Evolutionary conservation across 2,797 vertebrate genomes (phyloP).

Genomic region (Notolabrus celidotus): DNA sequence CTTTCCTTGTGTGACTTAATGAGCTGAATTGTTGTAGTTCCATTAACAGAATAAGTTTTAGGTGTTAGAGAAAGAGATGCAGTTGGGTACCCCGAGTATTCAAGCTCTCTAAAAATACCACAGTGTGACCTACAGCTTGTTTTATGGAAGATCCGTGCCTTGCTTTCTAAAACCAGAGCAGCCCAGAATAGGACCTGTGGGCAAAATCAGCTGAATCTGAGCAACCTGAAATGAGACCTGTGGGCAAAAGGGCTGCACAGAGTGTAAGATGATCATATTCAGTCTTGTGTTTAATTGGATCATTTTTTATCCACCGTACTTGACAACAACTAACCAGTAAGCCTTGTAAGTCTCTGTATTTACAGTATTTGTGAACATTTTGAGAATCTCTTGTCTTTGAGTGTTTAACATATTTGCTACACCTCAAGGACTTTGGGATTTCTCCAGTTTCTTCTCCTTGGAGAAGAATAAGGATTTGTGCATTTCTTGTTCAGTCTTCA

Average conservation of each 20-base stretch:
- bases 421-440: too few species aligned
- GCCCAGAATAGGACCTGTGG: conserved; percentile 66
- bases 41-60: conserved; percentile 23
- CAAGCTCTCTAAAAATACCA: conserved; percentile 37
- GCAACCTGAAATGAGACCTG: conserved; percentile 56
- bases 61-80: conserved; percentile 22
- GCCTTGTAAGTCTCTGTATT: not conserved
- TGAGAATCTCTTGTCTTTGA: not conserved
- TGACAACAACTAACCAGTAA: conserved; percentile 1
- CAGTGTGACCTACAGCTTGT: conserved; percentile 26
- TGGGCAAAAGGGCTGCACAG: conserved; percentile 58
- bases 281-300: conserved; percentile 27
- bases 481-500: not conserved
- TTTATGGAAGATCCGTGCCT: conserved; percentile 41
- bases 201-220: conserved; percentile 55
- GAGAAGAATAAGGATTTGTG: not conserved
- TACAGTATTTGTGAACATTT: too few species aligned
- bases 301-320: conserved; percentile 1
- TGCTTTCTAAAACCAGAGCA: conserved; percentile 45
- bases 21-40: conserved; percentile 24
- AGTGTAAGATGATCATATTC: conserved; percentile 12
- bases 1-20: conserved; percentile 23
- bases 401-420: not conserved
- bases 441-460: not conserved
- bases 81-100: conserved; percentile 38